Evolutionary conservation across 2,797 vertebrate genomes (phyloP).

Genomic region (Macroramphosus scolopax): DNA sequence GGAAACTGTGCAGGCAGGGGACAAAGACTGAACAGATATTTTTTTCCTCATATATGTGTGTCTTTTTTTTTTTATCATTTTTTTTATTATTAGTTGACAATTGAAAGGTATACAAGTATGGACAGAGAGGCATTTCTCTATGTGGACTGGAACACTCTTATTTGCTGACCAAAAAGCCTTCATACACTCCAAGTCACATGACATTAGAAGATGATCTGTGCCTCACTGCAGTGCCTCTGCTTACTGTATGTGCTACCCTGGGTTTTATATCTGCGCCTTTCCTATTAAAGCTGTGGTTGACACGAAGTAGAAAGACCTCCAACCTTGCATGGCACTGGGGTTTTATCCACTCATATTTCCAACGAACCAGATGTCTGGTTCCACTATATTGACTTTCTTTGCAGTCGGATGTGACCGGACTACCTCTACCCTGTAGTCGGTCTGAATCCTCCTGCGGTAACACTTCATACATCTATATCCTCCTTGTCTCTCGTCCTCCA

Average conservation of each 20-base stretch:
- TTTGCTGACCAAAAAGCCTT: conserved; percentile 20
- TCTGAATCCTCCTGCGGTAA: conserved; percentile 26
- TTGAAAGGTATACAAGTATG: conserved; percentile 69
- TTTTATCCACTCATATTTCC: conserved; percentile 19
- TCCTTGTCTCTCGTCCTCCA: conserved; percentile 38
- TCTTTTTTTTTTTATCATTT: conserved; percentile 49
- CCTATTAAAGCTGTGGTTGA: conserved; percentile 13
- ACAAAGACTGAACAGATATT: conserved; percentile 66
- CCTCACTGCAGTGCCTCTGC: conserved; percentile 52
- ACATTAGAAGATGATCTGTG: conserved; percentile 31
- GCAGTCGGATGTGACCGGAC: conserved; percentile 36
- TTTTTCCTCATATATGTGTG: conserved; percentile 41
- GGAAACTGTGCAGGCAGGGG: conserved; percentile 39
- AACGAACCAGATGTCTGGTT: conserved; percentile 19
- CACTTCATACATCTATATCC: conserved; percentile 25
- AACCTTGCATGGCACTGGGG: conserved; percentile 9
- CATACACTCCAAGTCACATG: conserved; percentile 41
- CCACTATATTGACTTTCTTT: conserved; percentile 24
- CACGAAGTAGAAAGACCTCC: conserved; percentile 21
- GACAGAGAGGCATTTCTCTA: conserved; percentile 45
- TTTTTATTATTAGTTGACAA: conserved; percentile 42
- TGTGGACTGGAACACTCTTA: conserved; percentile 35
- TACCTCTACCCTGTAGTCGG: conserved; percentile 36
- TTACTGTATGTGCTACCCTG: conserved; percentile 33
- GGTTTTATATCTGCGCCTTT: conserved; percentile 43